Base-by-base conservation (phyloP, 2,113 vertebrate genomes). In the Probosciger aterrimus region DNA sequence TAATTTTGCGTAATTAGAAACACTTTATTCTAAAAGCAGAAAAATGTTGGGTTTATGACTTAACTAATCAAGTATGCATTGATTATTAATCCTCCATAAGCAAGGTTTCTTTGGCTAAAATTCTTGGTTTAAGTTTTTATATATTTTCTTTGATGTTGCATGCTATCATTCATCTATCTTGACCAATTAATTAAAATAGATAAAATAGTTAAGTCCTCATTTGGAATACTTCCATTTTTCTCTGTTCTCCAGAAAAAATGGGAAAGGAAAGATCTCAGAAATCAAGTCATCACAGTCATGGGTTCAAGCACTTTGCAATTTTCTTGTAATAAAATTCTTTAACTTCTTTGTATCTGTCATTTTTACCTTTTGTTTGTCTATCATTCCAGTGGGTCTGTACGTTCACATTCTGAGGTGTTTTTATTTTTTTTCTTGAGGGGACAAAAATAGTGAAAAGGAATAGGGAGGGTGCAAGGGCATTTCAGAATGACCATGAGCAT, bases 101-200 rank as follows among this genome's bases (percentile, higher is more conserved):
- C 18, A 92, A 44, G 1, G 3, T 0, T 0, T 6, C 23, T 59
- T 78, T 53, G 4, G 12, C 44, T 35, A 9, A 62, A 78, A 52
- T 90, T 70, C 25, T 4, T 44, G 6, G 12, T 59, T 41, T 49
- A 37, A 27, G 8, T 33, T 77, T 33, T 73, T 49, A 18, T 28
- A 1, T 64, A 10, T 44, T 81, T 77, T 69, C 25, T 49, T 50
- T 52, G 3, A n/a, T 84, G 10, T 47, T 55, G 4, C 12, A 11
- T 87, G 5, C 6, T 82, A 6, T 60, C 6, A 3, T 60, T 77
- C 33, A 20, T 74, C 33, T 74, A 1, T 74, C 27, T 81, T 81
- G 22, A 44, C 5, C 30, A 70, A 5, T 62, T 88, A 59, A 90
- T 65, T 69, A 17, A 53, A 93, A 60, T 12, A 81, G 15, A 8